These are phyloP conservation scores for Zaprionus obscuricornis DNA, from an alignment of 2,888 invertebrate species.

Conservation along the genomic window DNA sequence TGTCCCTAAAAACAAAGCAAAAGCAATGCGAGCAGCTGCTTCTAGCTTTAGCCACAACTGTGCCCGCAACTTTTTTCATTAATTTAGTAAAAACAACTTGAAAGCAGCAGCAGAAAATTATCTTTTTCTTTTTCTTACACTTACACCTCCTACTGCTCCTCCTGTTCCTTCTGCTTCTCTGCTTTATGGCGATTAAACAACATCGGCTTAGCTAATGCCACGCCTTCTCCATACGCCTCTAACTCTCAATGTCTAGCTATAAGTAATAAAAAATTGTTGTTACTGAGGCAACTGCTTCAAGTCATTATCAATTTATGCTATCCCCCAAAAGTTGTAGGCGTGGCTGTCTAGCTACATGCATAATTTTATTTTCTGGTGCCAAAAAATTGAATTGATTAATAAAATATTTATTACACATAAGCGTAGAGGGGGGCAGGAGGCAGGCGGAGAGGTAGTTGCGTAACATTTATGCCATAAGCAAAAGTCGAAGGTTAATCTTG, in stretches of 20 bases:
- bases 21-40: conserved; percentile 36
- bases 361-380: conserved; percentile 50
- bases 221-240: not conserved
- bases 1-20: conserved; percentile 35
- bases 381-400: conserved; percentile 73
- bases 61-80: conserved; percentile 71
- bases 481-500: no score
- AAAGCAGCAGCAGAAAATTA: conserved; percentile 20
- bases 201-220: not conserved
- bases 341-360: conserved; percentile 16
- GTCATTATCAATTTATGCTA: conserved; percentile 68
- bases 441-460: no score
- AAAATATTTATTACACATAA: no score
- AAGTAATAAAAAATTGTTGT: conserved; percentile 61
- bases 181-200: conserved; percentile 62
- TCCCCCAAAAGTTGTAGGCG: conserved; percentile 15
- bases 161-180: no score
- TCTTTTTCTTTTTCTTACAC: conserved; percentile 69
- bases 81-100: conserved; percentile 49
- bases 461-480: not conserved
- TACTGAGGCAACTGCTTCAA: conserved; percentile 39
- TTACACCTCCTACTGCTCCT: no score
- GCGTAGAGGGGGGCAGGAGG: no score
- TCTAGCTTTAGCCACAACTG: no score
- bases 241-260: conserved; percentile 24